These are phyloP conservation scores for Rotaria macrura DNA, from an alignment of 2,888 invertebrate genomes.

Conservation along the genomic window DNA sequence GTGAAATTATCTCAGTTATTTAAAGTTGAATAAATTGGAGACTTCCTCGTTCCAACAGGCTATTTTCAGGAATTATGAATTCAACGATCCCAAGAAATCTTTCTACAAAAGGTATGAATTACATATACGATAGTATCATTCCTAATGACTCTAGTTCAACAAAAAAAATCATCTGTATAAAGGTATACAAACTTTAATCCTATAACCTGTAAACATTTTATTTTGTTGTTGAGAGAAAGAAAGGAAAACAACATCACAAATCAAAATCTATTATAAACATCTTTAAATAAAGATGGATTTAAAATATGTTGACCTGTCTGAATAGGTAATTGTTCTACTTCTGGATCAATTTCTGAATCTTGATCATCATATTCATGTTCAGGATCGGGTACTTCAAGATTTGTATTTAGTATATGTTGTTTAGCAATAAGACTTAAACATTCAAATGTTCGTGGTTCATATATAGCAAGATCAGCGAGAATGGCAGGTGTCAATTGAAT, in stretches of 20 bases:
- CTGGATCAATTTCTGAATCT: neutral
- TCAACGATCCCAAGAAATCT: too few relatives aligned
- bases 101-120: too few relatives aligned
- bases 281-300: neutral
- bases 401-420: conserved; percentile 32
- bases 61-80: too few relatives aligned
- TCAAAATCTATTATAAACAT: conserved; percentile 10
- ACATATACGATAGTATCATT: too few relatives aligned
- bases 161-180: too few relatives aligned
- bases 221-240: neutral
- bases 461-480: conserved; percentile 45
- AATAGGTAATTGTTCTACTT: neutral
- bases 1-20: too few relatives aligned
- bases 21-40: too few relatives aligned
- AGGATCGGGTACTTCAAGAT: conserved; percentile 15
- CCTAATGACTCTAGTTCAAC: too few relatives aligned
- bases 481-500: conserved; percentile 43
- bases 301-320: neutral
- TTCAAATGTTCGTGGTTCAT: conserved; percentile 48
- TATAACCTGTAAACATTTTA: neutral
- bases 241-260: too few relatives aligned
- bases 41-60: too few relatives aligned
- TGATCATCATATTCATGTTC: neutral
- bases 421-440: conserved; percentile 28
- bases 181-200: neutral